Evolutionary conservation across 2,797 vertebrate species (phyloP).

Genomic region (Novumbra hubbsi): DNA sequence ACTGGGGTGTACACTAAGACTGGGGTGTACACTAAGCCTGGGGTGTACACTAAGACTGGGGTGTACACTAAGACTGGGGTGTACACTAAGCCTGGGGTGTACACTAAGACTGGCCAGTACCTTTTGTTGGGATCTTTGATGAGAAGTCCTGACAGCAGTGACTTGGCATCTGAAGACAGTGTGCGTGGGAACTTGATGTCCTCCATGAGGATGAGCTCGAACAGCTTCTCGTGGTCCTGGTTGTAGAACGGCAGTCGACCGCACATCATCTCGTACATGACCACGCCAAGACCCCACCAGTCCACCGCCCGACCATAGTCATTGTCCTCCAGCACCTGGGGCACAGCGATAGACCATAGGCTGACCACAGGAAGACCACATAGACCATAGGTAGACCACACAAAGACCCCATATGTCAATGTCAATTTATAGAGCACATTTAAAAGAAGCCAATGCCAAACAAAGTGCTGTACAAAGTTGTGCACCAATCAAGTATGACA

Average conservation of each 20-base stretch:
- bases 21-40: too few species aligned
- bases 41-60: not conserved
- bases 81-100: not conserved
- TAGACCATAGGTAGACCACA: conserved; percentile 6
- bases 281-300: conserved; percentile 96
- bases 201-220: conserved; percentile 97
- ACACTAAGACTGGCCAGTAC: conserved; percentile 55
- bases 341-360: conserved; percentile 35
- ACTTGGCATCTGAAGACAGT: conserved; percentile 92
- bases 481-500: too few species aligned
- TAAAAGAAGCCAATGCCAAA: too few species aligned
- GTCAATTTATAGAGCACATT: too few species aligned
- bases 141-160: conserved; percentile 93
- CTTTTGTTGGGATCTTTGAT: conserved; percentile 98
- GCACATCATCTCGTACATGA: conserved; percentile 99
- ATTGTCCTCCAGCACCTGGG: conserved; percentile 92
- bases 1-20: not conserved
- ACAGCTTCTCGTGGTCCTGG: conserved; percentile 97
- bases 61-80: not conserved
- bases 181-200: conserved; percentile 98
- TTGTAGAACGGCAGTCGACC: conserved; percentile 95
- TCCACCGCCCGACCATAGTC: conserved; percentile 95
- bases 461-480: too few species aligned
- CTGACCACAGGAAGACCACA: conserved; percentile 21
- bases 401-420: too few species aligned